A percentile compares a stretch with the other conserved stretches of the same genome.
These are phyloP conservation scores for Pelusios castaneus DNA, from an alignment of 2,113 vertebrate species.

Conservation along the genomic window DNA sequence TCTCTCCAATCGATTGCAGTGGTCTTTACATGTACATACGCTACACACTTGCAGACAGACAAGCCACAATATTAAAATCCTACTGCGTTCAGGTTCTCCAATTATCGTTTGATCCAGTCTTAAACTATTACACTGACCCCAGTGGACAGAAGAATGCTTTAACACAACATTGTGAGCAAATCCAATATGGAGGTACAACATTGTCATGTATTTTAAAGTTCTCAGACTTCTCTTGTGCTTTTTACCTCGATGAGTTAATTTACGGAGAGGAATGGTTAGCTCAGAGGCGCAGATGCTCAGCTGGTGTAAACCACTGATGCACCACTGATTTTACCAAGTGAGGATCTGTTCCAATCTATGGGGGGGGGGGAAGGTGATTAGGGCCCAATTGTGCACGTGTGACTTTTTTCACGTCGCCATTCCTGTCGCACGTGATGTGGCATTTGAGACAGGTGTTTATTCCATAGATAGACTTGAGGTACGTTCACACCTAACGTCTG, in stretches of 20 bases:
- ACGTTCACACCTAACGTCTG: rapidly evolving
- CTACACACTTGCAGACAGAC: not conserved
- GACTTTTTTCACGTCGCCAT: not conserved
- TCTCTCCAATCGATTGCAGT: not conserved
- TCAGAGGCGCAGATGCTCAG: not conserved
- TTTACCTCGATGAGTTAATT: not conserved
- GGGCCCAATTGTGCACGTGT: not conserved
- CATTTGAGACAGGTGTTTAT: not conserved
- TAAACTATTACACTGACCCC: not conserved
- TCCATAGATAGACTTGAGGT: rapidly evolving
- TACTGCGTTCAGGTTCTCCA: not conserved
- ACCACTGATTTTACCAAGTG: not conserved
- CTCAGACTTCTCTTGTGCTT: not conserved
- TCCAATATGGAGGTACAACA: not conserved
- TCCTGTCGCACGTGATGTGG: not conserved
- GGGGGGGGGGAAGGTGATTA: not conserved
- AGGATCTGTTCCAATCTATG: not conserved
- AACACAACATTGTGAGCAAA: not conserved
- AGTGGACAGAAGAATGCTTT: not conserved
- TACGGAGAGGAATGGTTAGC: not conserved
- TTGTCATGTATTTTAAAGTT: not conserved
- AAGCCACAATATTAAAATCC: not conserved
- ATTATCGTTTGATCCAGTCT: not conserved
- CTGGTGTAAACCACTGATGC: not conserved
- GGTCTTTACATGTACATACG: not conserved